Percentiles rank a stretch among this genome's conserved stretches.
Conservation (phyloP, 2,888 invertebrate genomes). For the Ctena decussata region DNA sequence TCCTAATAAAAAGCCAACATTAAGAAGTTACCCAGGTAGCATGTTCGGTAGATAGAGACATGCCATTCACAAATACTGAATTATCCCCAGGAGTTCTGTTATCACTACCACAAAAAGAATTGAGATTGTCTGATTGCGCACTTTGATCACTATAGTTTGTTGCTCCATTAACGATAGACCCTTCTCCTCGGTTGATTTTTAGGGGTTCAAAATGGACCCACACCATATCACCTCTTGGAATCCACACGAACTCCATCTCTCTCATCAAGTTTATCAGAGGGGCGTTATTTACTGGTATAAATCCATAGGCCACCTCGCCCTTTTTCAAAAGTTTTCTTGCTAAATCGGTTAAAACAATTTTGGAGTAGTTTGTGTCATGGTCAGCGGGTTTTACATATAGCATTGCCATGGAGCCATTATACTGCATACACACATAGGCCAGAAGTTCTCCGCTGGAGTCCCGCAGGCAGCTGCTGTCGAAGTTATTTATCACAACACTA, state of each 20-base stretch:
- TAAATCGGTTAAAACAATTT: slow-evolving; percentile 77
- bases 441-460: slow-evolving; percentile 72
- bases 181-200: slow-evolving; percentile 36
- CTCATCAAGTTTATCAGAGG: slow-evolving; percentile 74
- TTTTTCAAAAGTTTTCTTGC: slow-evolving; percentile 74
- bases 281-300: slow-evolving; percentile 77
- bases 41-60: background rate
- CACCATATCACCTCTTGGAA: slow-evolving; percentile 81
- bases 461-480: slow-evolving; percentile 79
- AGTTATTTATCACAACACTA: slow-evolving; percentile 76
- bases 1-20: no score
- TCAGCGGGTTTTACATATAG: slow-evolving; percentile 79
- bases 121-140: background rate
- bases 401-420: slow-evolving; percentile 82
- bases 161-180: background rate
- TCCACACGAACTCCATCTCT: slow-evolving; percentile 81
- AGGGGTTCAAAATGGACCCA: slow-evolving; percentile 71
- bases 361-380: slow-evolving; percentile 75
- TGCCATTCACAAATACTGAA: background rate
- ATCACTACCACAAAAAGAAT: background rate
- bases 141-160: background rate
- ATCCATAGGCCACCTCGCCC: slow-evolving; percentile 78
- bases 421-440: slow-evolving; percentile 83
- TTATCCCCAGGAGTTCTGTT: background rate
- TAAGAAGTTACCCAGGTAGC: background rate